Percentiles rank a stretch among this genome's conserved stretches.
These are phyloP conservation scores for Heliornis fulica DNA, from an alignment of 2,113 vertebrate genomes.

Conservation along the genomic window DNA sequence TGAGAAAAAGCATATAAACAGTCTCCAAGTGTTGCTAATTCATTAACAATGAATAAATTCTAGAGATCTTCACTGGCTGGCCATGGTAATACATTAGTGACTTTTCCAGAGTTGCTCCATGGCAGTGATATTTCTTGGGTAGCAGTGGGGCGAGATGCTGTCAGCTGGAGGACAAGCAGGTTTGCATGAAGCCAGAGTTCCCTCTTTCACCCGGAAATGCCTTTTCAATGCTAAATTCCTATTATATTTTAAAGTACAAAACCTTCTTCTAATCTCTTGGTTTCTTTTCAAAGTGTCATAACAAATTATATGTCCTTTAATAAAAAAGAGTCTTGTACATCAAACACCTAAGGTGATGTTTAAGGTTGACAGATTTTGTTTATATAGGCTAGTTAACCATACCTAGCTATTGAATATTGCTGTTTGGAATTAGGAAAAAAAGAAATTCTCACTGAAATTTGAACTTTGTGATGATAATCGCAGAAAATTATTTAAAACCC, in stretches of 20 bases:
- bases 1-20: background rate
- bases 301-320: background rate
- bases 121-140: constrained; percentile 45
- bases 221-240: background rate
- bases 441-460: background rate
- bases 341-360: background rate
- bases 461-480: background rate
- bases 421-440: background rate
- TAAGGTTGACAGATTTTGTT: background rate
- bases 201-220: background rate
- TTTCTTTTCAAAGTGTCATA: background rate
- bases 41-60: constrained; percentile 59
- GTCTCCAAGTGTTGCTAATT: constrained; percentile 46
- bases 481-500: background rate
- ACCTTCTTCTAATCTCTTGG: background rate
- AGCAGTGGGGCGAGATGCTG: background rate
- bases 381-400: background rate
- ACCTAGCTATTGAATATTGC: background rate
- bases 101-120: background rate
- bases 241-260: background rate
- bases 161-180: background rate
- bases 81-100: background rate
- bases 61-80: background rate
- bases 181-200: background rate
- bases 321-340: background rate